A percentile compares a stretch with the other conserved stretches of the same genome.
These are phyloP conservation scores for Acronicta leporina DNA, from an alignment of 2,888 invertebrate species.

Conservation along the genomic window DNA sequence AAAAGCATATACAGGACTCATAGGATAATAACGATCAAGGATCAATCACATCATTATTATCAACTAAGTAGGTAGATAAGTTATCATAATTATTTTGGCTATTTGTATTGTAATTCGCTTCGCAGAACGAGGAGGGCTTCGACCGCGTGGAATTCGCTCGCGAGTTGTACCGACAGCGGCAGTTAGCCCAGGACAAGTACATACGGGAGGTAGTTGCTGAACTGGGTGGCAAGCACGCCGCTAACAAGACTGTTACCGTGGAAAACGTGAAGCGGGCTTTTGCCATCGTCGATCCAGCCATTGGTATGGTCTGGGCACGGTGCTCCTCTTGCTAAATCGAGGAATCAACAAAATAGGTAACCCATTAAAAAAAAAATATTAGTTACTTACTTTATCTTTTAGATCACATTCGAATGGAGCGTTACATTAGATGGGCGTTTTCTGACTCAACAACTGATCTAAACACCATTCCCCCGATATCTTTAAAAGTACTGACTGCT, in stretches of 20 bases:
- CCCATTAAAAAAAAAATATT: no score
- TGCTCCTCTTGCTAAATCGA: background rate
- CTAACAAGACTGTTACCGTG: conserved; percentile 64
- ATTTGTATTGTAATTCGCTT: conserved; percentile 1
- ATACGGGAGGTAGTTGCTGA: conserved; percentile 80
- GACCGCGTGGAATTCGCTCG: conserved; percentile 81
- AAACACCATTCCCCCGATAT: conserved; percentile 65
- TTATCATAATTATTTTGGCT: no score
- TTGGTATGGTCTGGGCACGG: conserved; percentile 60
- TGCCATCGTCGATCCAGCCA: conserved; percentile 83
- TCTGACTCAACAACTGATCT: conserved; percentile 68
- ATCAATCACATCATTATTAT: no score
- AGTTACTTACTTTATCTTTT: background rate
- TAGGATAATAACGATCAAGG: no score
- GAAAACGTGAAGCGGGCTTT: conserved; percentile 81
- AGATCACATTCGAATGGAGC: conserved; percentile 86
- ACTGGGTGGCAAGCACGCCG: conserved; percentile 69
- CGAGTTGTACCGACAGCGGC: conserved; percentile 82
- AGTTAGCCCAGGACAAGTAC: conserved; percentile 82
- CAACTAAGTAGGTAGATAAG: no score
- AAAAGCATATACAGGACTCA: no score
- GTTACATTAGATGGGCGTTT: conserved; percentile 84
- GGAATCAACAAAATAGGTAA: background rate
- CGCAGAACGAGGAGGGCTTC: conserved; percentile 84
- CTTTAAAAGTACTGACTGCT: conserved; percentile 71